phyloP scores from a whole-genome alignment of 2,797 vertebrate species.

The Gephyroberyx darwinii region DNA sequence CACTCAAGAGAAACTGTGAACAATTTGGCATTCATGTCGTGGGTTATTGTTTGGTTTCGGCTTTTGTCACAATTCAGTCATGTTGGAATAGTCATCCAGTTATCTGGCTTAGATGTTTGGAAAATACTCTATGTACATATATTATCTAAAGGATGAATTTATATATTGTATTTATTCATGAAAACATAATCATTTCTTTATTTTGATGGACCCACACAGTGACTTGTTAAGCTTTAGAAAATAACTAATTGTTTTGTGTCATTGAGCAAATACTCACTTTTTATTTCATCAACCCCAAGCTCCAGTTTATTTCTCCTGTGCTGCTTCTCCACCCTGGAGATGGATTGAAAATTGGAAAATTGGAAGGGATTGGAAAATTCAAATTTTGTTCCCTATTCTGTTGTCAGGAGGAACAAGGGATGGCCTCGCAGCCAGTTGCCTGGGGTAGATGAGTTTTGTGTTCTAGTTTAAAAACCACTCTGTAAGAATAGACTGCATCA shows the following conservation, averaged over 20 bases:
- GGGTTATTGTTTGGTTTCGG: constrained; percentile 50
- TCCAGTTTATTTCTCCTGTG: not conserved
- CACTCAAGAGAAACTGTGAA: constrained; percentile 67
- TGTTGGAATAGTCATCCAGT: constrained; percentile 33
- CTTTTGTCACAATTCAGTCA: constrained; percentile 36
- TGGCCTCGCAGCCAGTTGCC: constrained; percentile 44
- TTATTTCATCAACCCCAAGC: not conserved
- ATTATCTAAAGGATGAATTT: not conserved
- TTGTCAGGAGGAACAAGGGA: constrained; percentile 43
- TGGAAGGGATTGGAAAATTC: constrained; percentile 23
- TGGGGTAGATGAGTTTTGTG: constrained; percentile 38
- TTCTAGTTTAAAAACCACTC: constrained; percentile 48
- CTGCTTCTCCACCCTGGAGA: constrained; percentile 37
- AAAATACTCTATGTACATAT: not conserved
- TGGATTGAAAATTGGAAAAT: constrained; percentile 50
- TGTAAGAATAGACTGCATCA: constrained; percentile 31
- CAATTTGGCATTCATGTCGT: constrained; percentile 69
- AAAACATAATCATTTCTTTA: no score
- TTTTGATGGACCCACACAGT: not conserved
- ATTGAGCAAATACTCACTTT: not conserved
- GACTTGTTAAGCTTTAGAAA: not conserved
- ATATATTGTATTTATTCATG: no score
- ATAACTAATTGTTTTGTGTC: not conserved
- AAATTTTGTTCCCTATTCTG: constrained; percentile 48
- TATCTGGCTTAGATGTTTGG: constrained; percentile 2